Percentiles rank a stretch among this genome's conserved stretches.
Evolutionary conservation across 2,888 invertebrate species (phyloP).

Genomic region (Drosophila neonasuta): DNA sequence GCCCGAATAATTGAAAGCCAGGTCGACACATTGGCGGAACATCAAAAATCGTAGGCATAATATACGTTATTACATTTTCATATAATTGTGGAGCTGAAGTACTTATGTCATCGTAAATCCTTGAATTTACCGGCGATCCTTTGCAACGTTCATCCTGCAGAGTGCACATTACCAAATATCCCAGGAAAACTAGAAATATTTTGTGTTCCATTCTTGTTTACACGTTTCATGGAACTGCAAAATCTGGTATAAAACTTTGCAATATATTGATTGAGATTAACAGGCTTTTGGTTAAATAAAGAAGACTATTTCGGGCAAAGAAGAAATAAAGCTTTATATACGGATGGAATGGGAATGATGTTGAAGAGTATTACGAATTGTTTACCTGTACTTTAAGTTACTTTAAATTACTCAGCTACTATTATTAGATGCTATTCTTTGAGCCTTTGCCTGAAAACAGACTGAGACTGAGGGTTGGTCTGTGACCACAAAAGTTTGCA

Average conservation of each 20-base stretch:
- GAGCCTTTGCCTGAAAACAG: slow-evolving; percentile 11
- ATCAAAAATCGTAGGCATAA: slow-evolving; percentile 1
- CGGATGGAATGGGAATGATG: neutral
- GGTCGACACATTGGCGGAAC: neutral
- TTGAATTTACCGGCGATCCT: neutral
- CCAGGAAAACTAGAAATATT: neutral
- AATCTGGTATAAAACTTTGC: neutral
- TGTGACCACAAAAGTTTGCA: slow-evolving; percentile 52
- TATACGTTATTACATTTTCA: neutral
- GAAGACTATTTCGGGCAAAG: neutral
- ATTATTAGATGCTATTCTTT: neutral
- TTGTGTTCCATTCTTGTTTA: neutral
- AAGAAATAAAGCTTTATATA: neutral
- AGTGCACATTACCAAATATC: neutral
- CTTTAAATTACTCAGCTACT: neutral
- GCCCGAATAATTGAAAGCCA: neutral
- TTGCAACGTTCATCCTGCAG: neutral
- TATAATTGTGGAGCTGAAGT: neutral
- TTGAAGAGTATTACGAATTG: neutral
- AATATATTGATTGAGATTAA: slow-evolving; percentile 1
- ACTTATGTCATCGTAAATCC: neutral
- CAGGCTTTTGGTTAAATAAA: neutral
- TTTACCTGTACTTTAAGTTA: neutral
- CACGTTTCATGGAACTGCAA: slow-evolving; percentile 3
- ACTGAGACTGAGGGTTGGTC: slow-evolving; percentile 2